phyloP scores from a whole-genome alignment of 2,888 invertebrate genomes.

The Druceiella hillmani region DNA sequence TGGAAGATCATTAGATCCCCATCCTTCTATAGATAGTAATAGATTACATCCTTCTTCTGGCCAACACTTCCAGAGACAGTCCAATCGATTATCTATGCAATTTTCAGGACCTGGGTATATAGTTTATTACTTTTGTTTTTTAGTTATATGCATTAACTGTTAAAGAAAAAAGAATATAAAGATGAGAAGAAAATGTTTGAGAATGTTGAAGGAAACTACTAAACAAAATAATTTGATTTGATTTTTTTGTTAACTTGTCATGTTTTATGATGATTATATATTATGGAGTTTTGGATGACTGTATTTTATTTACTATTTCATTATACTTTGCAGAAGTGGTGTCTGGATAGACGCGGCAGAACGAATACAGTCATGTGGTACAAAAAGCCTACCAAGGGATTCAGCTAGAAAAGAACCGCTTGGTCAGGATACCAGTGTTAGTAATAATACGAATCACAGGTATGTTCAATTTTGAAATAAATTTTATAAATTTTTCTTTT shows the following conservation, averaged over 20 bases:
- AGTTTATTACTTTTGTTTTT: too few species aligned
- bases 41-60: constrained; percentile 20
- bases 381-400: constrained; percentile 75
- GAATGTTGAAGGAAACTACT: too few species aligned
- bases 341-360: constrained; percentile 83
- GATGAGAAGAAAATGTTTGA: too few species aligned
- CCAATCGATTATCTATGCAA: constrained; percentile 78
- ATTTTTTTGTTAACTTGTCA: too few species aligned
- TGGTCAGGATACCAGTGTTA: constrained; percentile 67
- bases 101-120: constrained; percentile 71
- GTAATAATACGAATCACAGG: constrained; percentile 45
- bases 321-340: constrained; percentile 48
- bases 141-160: too few species aligned
- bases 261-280: neutral
- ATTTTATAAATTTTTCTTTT: constrained; percentile 5
- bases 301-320: constrained; percentile 23
- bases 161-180: too few species aligned
- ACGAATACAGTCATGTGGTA: constrained; percentile 51
- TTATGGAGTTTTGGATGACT: neutral
- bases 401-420: constrained; percentile 75
- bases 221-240: too few species aligned
- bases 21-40: constrained; percentile 19
- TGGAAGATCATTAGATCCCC: constrained; percentile 31
- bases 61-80: constrained; percentile 50
- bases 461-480: constrained; percentile 22